These are phyloP conservation scores for Gallinago stenura DNA, from an alignment of 2,797 vertebrate species.

Conservation along the genomic window DNA sequence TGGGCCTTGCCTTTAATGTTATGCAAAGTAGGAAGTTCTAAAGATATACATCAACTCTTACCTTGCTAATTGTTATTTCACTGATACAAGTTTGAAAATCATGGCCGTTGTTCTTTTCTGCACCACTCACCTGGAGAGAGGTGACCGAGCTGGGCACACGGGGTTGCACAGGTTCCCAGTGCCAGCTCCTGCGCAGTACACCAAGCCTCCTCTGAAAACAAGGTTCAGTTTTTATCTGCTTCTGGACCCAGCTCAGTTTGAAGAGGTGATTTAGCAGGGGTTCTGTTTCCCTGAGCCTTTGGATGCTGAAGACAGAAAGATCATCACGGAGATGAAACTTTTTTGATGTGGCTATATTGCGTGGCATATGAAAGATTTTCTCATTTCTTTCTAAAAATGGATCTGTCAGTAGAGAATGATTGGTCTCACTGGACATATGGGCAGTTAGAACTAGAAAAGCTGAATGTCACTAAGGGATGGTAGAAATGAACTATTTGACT, in stretches of 20 bases:
- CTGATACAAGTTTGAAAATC: background rate
- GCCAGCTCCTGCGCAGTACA: background rate
- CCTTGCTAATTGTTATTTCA: background rate
- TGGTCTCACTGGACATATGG: conserved; percentile 35
- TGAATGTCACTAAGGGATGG: background rate
- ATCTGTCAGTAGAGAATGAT: conserved; percentile 41
- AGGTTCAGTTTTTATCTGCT: background rate
- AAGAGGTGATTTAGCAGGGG: background rate
- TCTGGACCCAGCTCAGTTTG: background rate
- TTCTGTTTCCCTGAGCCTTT: background rate
- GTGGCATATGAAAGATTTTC: conserved; percentile 12
- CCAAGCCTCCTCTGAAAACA: background rate
- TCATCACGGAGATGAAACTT: background rate
- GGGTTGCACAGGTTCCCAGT: background rate
- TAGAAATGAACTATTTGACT: conserved; percentile 48
- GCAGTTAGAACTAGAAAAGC: conserved; percentile 38
- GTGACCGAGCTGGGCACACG: background rate
- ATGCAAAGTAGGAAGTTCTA: background rate
- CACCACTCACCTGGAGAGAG: background rate
- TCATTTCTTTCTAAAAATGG: conserved; percentile 42
- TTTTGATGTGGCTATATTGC: background rate
- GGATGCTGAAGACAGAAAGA: background rate
- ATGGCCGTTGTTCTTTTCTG: background rate
- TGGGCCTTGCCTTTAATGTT: background rate
- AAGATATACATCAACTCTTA: background rate